Conservation (phyloP, 2,888 invertebrate genomes). For the Pseudococcus viburni region DNA sequence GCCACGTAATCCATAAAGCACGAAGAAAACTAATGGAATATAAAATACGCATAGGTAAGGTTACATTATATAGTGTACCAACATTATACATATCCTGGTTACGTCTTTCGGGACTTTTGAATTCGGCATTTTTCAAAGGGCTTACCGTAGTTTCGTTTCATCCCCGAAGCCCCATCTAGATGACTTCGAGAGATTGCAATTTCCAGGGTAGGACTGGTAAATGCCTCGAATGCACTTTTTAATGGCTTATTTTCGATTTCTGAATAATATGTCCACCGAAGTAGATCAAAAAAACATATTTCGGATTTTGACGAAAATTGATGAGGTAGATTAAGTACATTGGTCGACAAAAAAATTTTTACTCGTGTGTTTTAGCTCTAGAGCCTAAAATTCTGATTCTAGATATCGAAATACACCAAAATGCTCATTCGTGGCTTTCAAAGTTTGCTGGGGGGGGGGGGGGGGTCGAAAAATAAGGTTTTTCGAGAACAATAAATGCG, state of each 20-base stretch:
- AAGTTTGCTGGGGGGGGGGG: too few species aligned
- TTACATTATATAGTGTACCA: neutral
- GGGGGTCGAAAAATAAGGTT: too few species aligned
- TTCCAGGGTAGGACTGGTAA: neutral
- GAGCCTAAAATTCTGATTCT: too few species aligned
- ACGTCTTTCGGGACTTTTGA: neutral
- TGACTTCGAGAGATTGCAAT: neutral
- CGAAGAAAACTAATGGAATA: constrained; percentile 36
- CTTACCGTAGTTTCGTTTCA: neutral
- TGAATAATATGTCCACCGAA: neutral
- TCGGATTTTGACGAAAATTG: too few species aligned
- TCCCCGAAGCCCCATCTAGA: neutral
- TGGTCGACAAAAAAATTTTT: too few species aligned
- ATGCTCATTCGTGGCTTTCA: too few species aligned
- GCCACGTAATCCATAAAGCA: constrained; percentile 36
- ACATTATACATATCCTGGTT: neutral
- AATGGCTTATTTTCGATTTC: neutral
- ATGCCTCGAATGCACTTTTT: neutral
- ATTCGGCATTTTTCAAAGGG: constrained; percentile 14
- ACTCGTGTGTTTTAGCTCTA: too few species aligned
- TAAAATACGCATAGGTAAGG: constrained; percentile 25
- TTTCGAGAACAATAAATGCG: too few species aligned
- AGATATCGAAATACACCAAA: too few species aligned
- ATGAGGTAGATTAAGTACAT: too few species aligned
- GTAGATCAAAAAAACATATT: too few species aligned